Conservation (phyloP, 92 coral and sea anemone species). For the Metridium senile region DNA sequence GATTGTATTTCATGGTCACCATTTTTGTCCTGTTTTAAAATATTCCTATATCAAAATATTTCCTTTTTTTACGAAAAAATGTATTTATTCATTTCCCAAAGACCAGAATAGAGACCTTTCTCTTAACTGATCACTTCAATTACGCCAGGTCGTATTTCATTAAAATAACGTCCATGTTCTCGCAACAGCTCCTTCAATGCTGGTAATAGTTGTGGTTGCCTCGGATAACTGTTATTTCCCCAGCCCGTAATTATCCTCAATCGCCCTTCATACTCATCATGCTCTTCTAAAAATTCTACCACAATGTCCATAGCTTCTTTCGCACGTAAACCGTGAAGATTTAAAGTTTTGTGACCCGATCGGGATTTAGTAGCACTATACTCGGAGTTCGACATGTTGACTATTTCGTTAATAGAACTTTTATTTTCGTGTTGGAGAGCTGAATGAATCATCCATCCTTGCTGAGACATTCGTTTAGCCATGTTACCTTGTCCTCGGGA, state of each 20-base stretch:
- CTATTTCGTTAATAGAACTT: background rate
- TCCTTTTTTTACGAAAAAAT: too few species aligned
- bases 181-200: slow-evolving; percentile 15
- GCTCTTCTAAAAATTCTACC: slow-evolving; percentile 15
- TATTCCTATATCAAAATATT: too few species aligned
- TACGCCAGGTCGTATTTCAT: slow-evolving; percentile 29
- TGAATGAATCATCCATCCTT: slow-evolving; percentile 22
- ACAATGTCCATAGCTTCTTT: slow-evolving; percentile 29
- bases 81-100: too few species aligned
- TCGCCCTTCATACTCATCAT: slow-evolving; percentile 9
- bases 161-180: slow-evolving; percentile 13
- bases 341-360: slow-evolving; percentile 9
- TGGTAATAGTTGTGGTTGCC: slow-evolving; percentile 12
- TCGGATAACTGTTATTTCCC: slow-evolving; percentile 35
- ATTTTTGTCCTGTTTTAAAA: too few species aligned
- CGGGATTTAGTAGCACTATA: background rate
- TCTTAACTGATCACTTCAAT: slow-evolving; percentile 21
- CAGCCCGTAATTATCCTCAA: slow-evolving; percentile 35
- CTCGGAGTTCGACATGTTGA: slow-evolving; percentile 13
- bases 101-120: background rate
- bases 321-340: slow-evolving; percentile 42
- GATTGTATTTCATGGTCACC: too few species aligned
- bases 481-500: slow-evolving; percentile 27
- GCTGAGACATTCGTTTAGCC: slow-evolving; percentile 27
- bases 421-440: slow-evolving; percentile 15